Conservation (phyloP, 2,113 vertebrate genomes). For the Myiopsitta monachus region DNA sequence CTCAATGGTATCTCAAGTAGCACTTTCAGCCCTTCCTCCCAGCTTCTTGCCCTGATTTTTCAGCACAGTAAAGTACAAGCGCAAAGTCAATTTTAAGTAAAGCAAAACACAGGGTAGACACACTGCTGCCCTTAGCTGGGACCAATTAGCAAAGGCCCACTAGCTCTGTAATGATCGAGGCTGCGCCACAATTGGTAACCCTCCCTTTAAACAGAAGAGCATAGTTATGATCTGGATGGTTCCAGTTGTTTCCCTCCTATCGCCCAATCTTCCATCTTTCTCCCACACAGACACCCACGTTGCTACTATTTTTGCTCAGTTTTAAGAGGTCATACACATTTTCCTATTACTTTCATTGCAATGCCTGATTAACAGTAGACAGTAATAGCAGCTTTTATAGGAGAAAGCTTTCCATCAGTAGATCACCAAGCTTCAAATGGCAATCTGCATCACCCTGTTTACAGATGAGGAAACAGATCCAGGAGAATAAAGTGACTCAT, state of each 20-base stretch:
- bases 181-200: not conserved
- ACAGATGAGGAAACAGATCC: not conserved
- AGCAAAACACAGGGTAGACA: not conserved
- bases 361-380: not conserved
- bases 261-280: not conserved
- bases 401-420: not conserved
- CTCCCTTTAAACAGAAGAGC: not conserved
- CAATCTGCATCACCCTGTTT: not conserved
- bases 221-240: not conserved
- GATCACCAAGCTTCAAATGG: not conserved
- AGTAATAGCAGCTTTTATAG: not conserved
- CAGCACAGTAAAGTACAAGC: not conserved
- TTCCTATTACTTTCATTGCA: not conserved
- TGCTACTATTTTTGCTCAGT: not conserved
- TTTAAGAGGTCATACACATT: not conserved
- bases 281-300: not conserved
- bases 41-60: not conserved
- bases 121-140: not conserved
- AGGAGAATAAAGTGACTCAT: not conserved
- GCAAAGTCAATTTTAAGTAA: not conserved
- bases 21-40: not conserved
- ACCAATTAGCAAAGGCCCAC: not conserved
- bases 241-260: not conserved
- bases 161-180: not conserved
- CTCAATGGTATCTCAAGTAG: not conserved